Base-by-base conservation (phyloP, 2,888 invertebrate species). In the Eristalinus aeneus region DNA sequence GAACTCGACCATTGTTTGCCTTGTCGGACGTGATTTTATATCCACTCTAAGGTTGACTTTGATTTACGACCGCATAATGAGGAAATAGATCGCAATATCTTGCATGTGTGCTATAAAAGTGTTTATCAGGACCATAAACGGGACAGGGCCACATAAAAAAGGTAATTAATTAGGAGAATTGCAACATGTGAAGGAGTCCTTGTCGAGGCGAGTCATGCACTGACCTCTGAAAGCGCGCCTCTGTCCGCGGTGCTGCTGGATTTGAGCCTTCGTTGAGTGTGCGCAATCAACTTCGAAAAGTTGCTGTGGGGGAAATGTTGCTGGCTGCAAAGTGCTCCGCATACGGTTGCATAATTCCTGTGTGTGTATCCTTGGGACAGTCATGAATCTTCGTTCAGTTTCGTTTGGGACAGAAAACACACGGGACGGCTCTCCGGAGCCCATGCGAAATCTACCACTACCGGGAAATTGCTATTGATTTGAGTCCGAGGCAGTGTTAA, bases 201-300 rank as follows among this genome's bases (percentile, higher is more conserved):
- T 75, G 60, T 64, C 32, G 67, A 71, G 61, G 72, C 64, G 61
- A 56, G 34, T 54, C 81, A 68, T 81, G 60, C 72, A 85, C 85
- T 85, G 68, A 77, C 85, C 81, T 76, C 73, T 77, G 46, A 32
- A 60, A 75, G 46, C n/a, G 12, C 54, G 63, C 53, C 36, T 58
- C 32, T 39, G 64, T 75, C 60, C 16, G 39, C 64, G 64, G 12
- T 63, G 34, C 60, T 53, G 46, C 54, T 39, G 56, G 27, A 32
- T 22, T 32, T 20, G 8, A 53, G 31, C 53, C 54, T 54, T 71
- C 31, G 4, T 64, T 16, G 63, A 63, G 65, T 68, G 53, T 85
- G 85, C 85, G 85, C 85, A 77, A 8, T 5, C 3, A 69, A 69
- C 16, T 76, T 85, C 85, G 85, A 85, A 85, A 85, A 60, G 85